Evolutionary conservation across 1,140 invertebrate species (phyloP).

Genomic region (Scaptomyza hsui): DNA sequence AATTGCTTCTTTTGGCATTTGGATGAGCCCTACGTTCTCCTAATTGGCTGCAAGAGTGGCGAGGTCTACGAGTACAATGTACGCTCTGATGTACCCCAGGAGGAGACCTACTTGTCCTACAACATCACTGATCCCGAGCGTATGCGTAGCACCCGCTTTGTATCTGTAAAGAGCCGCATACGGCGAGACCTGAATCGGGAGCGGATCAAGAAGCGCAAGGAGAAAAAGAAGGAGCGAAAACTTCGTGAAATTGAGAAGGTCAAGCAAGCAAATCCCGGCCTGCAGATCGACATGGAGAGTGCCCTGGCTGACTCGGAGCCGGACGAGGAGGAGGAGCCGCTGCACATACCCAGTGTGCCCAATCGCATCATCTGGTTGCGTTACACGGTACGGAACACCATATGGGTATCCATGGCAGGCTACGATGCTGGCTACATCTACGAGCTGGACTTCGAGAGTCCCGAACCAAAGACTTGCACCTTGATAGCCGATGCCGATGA

Average conservation of each 20-base stretch:
- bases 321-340: constrained; percentile 85
- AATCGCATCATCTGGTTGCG: constrained; percentile 85
- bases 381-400: constrained; percentile 84
- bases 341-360: constrained; percentile 86
- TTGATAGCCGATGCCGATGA: constrained; percentile 85
- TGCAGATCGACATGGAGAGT: constrained; percentile 86
- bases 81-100: constrained; percentile 83
- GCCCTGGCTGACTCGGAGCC: constrained; percentile 85
- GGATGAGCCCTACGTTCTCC: constrained; percentile 74
- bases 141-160: constrained; percentile 85
- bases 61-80: constrained; percentile 85
- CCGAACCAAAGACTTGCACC: constrained; percentile 71
- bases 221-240: constrained; percentile 85
- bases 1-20: constrained; percentile 87
- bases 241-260: constrained; percentile 85
- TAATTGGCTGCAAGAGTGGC: constrained; percentile 86
- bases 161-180: constrained; percentile 86
- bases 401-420: constrained; percentile 87
- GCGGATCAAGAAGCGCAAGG: constrained; percentile 84
- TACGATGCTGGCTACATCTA: constrained; percentile 91
- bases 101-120: constrained; percentile 84
- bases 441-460: constrained; percentile 85
- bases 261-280: constrained; percentile 85
- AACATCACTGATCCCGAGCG: constrained; percentile 79
- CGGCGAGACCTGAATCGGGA: constrained; percentile 84